These are phyloP conservation scores for Cynaeus angustus DNA, from an alignment of 2,888 invertebrate species.

Conservation along the genomic window DNA sequence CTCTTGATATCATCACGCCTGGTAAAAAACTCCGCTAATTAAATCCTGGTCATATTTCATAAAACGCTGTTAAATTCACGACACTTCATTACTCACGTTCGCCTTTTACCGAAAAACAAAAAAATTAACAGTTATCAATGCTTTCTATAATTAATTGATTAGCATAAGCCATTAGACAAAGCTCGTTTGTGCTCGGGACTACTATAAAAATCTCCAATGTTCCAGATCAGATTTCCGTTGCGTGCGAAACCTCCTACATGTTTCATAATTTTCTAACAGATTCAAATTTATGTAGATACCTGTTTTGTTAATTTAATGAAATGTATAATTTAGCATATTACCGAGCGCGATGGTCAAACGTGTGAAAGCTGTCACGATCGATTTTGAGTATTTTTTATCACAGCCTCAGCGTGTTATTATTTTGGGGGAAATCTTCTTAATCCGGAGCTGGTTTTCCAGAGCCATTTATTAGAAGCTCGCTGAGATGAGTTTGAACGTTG, in stretches of 20 bases:
- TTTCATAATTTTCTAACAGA: constrained; percentile 21
- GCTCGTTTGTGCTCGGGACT: neutral
- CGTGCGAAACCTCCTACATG: constrained; percentile 28
- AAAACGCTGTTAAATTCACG: constrained; percentile 8
- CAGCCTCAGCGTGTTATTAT: neutral
- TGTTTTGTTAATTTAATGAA: constrained; percentile 34
- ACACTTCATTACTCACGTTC: constrained; percentile 1
- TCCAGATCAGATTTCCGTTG: constrained; percentile 33
- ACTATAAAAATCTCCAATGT: neutral
- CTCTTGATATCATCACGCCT: neutral
- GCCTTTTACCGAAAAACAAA: constrained; percentile 10
- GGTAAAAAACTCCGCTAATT: neutral
- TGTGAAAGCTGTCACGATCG: constrained; percentile 25
- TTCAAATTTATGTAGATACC: constrained; percentile 38
- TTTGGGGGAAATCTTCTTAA: neutral
- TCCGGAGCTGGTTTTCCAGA: constrained; percentile 2
- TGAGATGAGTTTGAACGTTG: constrained; percentile 31
- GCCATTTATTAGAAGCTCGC: constrained; percentile 27
- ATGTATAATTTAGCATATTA: constrained; percentile 31
- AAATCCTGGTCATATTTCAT: constrained; percentile 3
- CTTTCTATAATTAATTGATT: constrained; percentile 18
- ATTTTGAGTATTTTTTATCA: constrained; percentile 11
- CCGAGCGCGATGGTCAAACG: neutral
- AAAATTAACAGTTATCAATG: constrained; percentile 12
- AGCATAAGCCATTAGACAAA: constrained; percentile 14